Evolutionary conservation across 2,888 invertebrate species (phyloP).

Genomic region (Cerastoderma edule): DNA sequence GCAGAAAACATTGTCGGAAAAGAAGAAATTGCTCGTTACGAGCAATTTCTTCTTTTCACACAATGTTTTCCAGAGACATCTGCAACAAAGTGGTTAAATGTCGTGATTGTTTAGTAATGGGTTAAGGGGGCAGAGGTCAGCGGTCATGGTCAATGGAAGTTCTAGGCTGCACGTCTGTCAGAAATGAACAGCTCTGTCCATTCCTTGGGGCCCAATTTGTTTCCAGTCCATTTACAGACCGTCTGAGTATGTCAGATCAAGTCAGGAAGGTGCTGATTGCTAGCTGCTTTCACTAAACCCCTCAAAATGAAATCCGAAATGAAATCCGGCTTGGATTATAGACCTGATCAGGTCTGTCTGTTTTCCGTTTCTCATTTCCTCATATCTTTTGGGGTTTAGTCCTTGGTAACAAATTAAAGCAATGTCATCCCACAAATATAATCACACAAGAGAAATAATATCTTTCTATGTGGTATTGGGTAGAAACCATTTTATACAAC

Average conservation of each 20-base stretch:
- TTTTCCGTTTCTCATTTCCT: no score
- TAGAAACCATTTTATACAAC: no score
- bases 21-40: slow-evolving; percentile 16
- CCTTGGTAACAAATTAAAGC: no score
- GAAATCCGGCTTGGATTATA: no score
- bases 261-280: not conserved
- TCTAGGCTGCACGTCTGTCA: slow-evolving; percentile 21
- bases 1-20: slow-evolving; percentile 12
- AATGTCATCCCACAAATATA: no score
- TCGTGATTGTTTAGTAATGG: not conserved
- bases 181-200: not conserved
- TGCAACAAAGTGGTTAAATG: not conserved
- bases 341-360: no score
- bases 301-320: no score
- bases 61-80: no score
- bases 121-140: not conserved
- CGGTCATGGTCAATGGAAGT: slow-evolving; percentile 12
- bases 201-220: slow-evolving; percentile 10
- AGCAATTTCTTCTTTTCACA: no score
- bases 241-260: slow-evolving; percentile 16
- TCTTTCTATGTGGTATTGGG: no score
- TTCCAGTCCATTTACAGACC: slow-evolving; percentile 17
- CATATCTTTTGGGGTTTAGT: no score
- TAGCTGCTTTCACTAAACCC: not conserved
- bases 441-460: no score